phyloP scores from a whole-genome alignment of 2,797 vertebrate species.

The Anguilla pacifica region DNA sequence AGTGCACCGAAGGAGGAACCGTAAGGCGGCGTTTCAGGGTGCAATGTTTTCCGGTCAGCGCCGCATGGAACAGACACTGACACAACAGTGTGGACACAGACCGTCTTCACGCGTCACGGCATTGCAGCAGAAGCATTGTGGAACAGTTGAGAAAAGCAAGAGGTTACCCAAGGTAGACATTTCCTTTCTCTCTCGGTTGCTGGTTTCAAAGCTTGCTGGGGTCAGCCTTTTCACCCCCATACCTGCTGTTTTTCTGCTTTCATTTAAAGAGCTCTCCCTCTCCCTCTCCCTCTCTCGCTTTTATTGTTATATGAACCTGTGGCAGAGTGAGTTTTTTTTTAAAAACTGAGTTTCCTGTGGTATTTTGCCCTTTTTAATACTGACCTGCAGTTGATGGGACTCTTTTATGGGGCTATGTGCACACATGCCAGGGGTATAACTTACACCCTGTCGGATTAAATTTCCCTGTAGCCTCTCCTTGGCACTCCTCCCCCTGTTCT shows the following conservation, averaged over 20 bases:
- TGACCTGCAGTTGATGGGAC: background rate
- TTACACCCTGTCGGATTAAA: conserved; percentile 28
- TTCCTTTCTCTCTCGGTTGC: background rate
- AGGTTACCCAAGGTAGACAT: background rate
- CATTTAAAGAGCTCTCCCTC: background rate
- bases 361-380: background rate
- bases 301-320: background rate
- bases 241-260: background rate
- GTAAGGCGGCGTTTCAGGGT: background rate
- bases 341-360: conserved; percentile 6
- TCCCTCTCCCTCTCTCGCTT: background rate
- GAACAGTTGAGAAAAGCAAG: background rate
- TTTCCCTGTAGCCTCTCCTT: conserved; percentile 20
- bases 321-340: background rate
- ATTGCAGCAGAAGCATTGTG: background rate
- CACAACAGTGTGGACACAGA: background rate
- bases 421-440: conserved; percentile 6
- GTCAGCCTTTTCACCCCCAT: background rate
- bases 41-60: background rate
- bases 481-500: conserved; percentile 21
- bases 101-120: background rate
- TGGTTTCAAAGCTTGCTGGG: background rate
- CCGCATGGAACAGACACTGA: background rate
- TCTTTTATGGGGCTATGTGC: background rate
- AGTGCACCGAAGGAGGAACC: background rate